Base-by-base conservation (phyloP, 2,797 vertebrate species). In the Ptychadena robeensis region DNA sequence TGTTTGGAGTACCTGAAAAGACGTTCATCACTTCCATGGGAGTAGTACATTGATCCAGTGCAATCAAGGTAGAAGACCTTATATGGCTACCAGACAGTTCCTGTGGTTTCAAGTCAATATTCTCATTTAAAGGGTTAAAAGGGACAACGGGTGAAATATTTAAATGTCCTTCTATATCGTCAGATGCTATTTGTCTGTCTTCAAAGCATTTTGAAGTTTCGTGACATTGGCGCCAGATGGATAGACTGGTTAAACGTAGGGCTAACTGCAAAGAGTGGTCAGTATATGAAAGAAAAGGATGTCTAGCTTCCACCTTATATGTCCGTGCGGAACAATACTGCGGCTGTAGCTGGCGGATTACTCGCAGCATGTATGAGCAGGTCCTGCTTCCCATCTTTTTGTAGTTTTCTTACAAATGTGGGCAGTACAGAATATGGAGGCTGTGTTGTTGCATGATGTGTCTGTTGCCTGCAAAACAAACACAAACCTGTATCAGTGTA, bases 11-110 rank as follows among this genome's bases (percentile, higher is more conserved):
- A 25, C 85, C 67, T 0, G 81, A 37, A 67, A 89, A 89, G 35
- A 93, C 73, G 81, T 99, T 96, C 18, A 99, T 85, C 1, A 95
- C 95, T 0, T 98, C 96, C 0, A 90, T 91, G 0, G 95, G 94
- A 11, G 95, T 96, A 40, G 71, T 30, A 30, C 95, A 97, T 0
- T 90, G 84, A 38, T 4, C 38, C 71, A 96, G 91, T 0, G 88
- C 86, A 0, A 48, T 38, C 11, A 10, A 15, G 7, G 22, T 66
- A 40, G 0, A 14, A 35, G 40, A 35, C 10, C 53, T 32, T 0
- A 25, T 7, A 7, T 68, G 0, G 0, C 75, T 72, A 74, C 82
- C 0, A n/a, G 59, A 40, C 38, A n/a, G 65, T n/a, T 27, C 22
- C n/a, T 40, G n/a, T 31, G 85, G 78, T 66, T 67, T 85, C 44